These are phyloP conservation scores for Rhombomys opimus DNA, from an alignment of 2,113 vertebrate species.

Conservation along the genomic window DNA sequence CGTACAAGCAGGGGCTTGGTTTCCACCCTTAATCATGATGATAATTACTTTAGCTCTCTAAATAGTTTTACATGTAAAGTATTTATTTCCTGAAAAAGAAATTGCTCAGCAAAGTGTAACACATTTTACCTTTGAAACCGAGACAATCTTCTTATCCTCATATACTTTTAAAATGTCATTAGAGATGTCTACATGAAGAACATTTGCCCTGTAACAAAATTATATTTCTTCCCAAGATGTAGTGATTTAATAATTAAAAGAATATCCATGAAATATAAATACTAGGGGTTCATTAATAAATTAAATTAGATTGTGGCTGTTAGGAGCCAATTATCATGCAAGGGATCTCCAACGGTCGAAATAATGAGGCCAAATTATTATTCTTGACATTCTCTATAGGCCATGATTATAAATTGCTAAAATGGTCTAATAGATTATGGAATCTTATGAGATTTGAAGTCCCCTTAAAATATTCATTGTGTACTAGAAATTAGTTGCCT, in stretches of 20 bases:
- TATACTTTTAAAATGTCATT: slow-evolving; percentile 60
- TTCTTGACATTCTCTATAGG: slow-evolving; percentile 66
- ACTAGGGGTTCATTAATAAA: slow-evolving; percentile 72
- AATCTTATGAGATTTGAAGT: slow-evolving; percentile 66
- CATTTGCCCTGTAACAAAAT: slow-evolving; percentile 67
- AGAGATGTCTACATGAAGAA: slow-evolving; percentile 31
- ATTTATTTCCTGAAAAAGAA: slow-evolving; percentile 39
- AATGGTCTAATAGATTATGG: slow-evolving; percentile 58
- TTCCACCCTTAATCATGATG: not conserved
- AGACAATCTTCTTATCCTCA: slow-evolving; percentile 34
- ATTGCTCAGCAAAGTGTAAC: slow-evolving; percentile 38
- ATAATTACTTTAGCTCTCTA: slow-evolving; percentile 44
- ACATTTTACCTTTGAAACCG: slow-evolving; percentile 56
- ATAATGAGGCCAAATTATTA: slow-evolving; percentile 67
- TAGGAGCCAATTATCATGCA: slow-evolving; percentile 72
- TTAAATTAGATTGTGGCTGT: slow-evolving; percentile 70
- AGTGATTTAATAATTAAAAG: slow-evolving; percentile 79
- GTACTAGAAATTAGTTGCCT: slow-evolving; percentile 66
- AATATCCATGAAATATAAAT: slow-evolving; percentile 75
- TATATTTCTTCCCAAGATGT: slow-evolving; percentile 62
- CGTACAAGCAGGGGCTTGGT: not conserved
- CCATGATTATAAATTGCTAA: slow-evolving; percentile 68
- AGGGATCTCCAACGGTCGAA: slow-evolving; percentile 56
- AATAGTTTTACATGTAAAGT: not conserved
- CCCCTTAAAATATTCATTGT: slow-evolving; percentile 72